phyloP scores from a whole-genome alignment of 2,113 vertebrate genomes.

The Cryptotis parvus region DNA sequence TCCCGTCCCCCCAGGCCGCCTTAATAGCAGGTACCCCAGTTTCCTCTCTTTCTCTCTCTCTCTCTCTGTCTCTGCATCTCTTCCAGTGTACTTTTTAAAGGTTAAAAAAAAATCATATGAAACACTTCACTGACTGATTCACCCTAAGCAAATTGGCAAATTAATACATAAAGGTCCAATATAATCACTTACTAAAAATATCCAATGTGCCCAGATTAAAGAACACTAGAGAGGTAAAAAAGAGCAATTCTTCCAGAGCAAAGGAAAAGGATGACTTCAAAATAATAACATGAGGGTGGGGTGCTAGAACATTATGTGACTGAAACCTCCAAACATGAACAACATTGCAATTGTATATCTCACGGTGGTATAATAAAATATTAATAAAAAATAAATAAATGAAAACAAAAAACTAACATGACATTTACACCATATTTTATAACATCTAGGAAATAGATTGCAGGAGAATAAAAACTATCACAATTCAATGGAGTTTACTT shows the following conservation, averaged over 20 bases:
- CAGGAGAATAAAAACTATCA: too few relatives aligned
- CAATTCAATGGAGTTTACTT: background rate
- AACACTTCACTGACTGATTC: conserved; percentile 1
- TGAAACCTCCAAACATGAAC: too few relatives aligned
- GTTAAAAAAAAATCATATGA: background rate
- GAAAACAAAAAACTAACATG: too few relatives aligned
- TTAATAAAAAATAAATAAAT: too few relatives aligned
- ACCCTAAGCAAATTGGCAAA: background rate
- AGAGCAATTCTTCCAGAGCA: background rate
- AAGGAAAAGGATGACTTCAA: background rate
- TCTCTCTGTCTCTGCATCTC: too few relatives aligned
- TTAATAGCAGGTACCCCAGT: too few relatives aligned
- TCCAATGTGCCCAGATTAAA: background rate
- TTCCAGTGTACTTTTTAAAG: too few relatives aligned
- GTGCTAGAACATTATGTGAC: too few relatives aligned
- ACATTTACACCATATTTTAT: background rate
- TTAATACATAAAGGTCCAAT: background rate
- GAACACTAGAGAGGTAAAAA: background rate
- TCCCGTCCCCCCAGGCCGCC: too few relatives aligned
- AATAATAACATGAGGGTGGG: background rate
- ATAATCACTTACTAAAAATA: background rate
- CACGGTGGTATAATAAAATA: too few relatives aligned
- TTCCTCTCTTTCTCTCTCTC: too few relatives aligned
- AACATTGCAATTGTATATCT: too few relatives aligned
- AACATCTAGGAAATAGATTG: background rate